phyloP scores from a whole-genome alignment of 2,113 vertebrate species.

The Anhinga anhinga region DNA sequence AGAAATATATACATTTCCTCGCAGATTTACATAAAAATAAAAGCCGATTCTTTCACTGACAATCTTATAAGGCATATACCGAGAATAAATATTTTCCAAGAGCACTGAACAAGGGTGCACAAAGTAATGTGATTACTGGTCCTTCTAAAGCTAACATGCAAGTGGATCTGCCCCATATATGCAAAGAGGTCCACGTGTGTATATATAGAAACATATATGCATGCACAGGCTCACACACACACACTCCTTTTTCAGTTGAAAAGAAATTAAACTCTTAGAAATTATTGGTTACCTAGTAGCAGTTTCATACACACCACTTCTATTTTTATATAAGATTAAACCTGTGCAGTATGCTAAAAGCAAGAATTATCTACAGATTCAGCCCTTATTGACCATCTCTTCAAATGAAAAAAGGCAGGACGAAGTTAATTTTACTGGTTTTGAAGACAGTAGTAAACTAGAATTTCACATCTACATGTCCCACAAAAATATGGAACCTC shows the following conservation, averaged over 20 bases:
- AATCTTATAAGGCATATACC: neutral
- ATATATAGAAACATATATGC: neutral
- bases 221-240: neutral
- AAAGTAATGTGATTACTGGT: neutral
- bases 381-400: neutral
- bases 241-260: neutral
- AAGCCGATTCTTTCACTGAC: neutral
- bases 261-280: neutral
- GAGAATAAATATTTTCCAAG: neutral
- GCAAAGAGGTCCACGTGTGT: neutral
- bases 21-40: neutral
- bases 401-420: neutral
- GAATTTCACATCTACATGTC: neutral
- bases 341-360: neutral
- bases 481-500: neutral
- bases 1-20: neutral
- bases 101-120: neutral
- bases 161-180: neutral
- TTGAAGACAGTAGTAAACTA: neutral
- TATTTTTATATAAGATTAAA: neutral
- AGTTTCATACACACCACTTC: neutral
- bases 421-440: neutral
- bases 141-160: neutral
- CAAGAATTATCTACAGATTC: neutral
- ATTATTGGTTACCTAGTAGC: neutral